Base-by-base conservation (phyloP, 2,888 invertebrate genomes). In the Elaeidobius kamerunicus region DNA sequence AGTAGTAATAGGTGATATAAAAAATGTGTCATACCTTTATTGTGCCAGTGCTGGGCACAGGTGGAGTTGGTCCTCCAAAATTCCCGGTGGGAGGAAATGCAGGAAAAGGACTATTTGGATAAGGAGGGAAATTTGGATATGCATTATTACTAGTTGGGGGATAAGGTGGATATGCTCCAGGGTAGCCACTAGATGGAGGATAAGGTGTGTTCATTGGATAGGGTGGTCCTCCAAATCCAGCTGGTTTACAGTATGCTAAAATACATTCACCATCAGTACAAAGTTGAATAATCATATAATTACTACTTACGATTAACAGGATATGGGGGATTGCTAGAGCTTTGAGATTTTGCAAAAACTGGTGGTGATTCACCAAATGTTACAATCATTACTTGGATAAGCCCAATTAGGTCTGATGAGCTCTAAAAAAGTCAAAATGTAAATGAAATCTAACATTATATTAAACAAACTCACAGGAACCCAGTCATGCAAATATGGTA, bases 401-500 rank as follows among this genome's bases (percentile, higher is more conserved):
- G 78, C 36, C 89, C 88, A 47, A 88, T 73, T 60, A 99, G 75
- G 71, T 96, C 95, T 5, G 97, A 96, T 7, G 82, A 78, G 62
- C 83, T 46, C 73, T 71, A 63, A 14, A 52, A 50, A 42, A 45
- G n/a, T 27, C 16, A 11, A 18, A 43, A 1, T n/a, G n/a, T n/a
- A 18, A 42, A 12, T 15, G 3, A 16, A 30, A 46, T 27, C 9
- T 43, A 15, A 23, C 23, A 23, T 6, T 6, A 23, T 23, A 9
- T 23, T n/a, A n/a, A n/a, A 19, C 7, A 9, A 19, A 69, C 78
- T 75, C 73, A 84, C 84, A 38, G 83, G 81, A 51, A 81, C 78
- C 99, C 99, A 99, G 63, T 97, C 93, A 68, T 95, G 93, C 55
- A 99, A 77, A 76, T 94, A 99, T 1, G 98, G 98, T 66, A 98